Evolutionary conservation across 92 coral and sea anemone species (phyloP).

Genomic region (Phymanthus crucifer): DNA sequence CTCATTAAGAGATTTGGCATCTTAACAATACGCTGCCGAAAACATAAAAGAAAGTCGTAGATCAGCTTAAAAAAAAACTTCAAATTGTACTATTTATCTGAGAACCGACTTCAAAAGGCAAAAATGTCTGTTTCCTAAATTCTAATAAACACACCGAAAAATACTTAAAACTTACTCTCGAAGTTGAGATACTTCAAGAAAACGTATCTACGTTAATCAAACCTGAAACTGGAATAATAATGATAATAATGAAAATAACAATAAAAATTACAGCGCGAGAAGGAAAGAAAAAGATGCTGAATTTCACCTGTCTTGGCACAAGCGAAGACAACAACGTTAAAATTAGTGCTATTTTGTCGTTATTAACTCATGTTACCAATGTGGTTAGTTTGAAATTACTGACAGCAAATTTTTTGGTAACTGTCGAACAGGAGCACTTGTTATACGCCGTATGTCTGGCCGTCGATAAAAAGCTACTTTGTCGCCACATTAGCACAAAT

Average conservation of each 20-base stretch:
- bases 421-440: conserved; percentile 21
- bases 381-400: not conserved
- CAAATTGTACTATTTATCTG: not conserved
- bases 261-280: not conserved
- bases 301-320: not conserved
- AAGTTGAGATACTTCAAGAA: not conserved
- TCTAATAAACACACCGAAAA: not conserved
- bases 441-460: conserved; percentile 11
- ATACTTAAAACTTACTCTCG: not conserved
- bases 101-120: not conserved
- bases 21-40: conserved; percentile 21
- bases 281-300: not conserved
- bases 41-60: conserved; percentile 11
- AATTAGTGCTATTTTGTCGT: conserved; percentile 9
- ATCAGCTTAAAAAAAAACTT: not conserved
- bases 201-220: not conserved
- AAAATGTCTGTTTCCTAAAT: not conserved
- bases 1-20: conserved; percentile 30
- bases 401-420: conserved; percentile 6
- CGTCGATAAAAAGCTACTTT: conserved; percentile 40
- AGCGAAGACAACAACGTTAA: conserved; percentile 3
- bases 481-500: conserved; percentile 23
- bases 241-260: too few species aligned
- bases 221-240: too few species aligned
- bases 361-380: not conserved